Conservation (phyloP, 2,797 vertebrate genomes). For the Tenualosa ilisha region DNA sequence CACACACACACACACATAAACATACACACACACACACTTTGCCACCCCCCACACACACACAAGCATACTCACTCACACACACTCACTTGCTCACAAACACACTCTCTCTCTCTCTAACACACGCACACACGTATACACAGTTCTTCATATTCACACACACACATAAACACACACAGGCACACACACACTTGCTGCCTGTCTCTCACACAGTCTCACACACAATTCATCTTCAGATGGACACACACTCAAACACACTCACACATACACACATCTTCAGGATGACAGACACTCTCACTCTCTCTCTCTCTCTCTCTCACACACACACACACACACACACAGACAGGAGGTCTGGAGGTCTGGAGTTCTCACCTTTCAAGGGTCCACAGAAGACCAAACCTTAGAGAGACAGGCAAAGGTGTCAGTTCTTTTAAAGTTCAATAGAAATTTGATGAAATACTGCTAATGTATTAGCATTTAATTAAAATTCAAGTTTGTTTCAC, state of each 20-base stretch:
- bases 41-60: background rate
- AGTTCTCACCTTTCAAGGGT: no score
- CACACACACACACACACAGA: background rate
- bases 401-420: no score
- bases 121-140: background rate
- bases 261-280: background rate
- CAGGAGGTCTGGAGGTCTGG: no score
- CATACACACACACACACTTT: no score
- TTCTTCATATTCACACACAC: background rate
- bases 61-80: background rate
- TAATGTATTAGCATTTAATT: no score
- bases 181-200: background rate
- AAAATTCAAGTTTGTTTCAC: no score
- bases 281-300: background rate
- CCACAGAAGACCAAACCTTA: no score
- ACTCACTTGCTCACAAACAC: no score
- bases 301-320: background rate
- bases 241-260: background rate
- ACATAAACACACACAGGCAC: background rate
- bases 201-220: background rate
- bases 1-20: background rate
- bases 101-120: background rate
- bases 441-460: no score
- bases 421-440: no score
- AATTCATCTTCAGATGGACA: background rate